Conservation (phyloP, 2,888 invertebrate genomes). For the Cosmia pyralina region DNA sequence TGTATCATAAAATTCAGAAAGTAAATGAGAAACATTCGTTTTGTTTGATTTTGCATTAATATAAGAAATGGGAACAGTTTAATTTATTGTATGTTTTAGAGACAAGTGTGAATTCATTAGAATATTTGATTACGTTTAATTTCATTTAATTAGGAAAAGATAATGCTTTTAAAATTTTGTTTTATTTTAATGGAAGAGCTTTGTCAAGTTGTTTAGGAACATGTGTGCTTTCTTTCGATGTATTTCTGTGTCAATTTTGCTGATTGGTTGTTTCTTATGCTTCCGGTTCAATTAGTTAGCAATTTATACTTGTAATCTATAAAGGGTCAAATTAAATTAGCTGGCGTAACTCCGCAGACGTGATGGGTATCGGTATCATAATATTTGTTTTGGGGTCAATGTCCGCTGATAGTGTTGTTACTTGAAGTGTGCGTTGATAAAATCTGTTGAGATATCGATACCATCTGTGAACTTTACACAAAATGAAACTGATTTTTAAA, state of each 20-base stretch:
- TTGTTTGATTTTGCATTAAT: constrained; percentile 16
- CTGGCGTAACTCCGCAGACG: too few species aligned
- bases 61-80: constrained; percentile 13
- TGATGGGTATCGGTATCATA: too few species aligned
- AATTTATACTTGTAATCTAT: neutral
- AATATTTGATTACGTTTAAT: constrained; percentile 48
- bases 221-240: neutral
- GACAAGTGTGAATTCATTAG: constrained; percentile 21
- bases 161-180: constrained; percentile 13
- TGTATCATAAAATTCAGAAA: constrained; percentile 8
- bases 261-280: neutral
- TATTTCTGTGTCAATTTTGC: neutral
- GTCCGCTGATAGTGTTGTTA: too few species aligned
- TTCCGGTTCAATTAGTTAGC: neutral
- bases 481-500: too few species aligned
- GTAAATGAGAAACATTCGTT: constrained; percentile 27
- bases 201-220: neutral
- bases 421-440: too few species aligned
- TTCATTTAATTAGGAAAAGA: constrained; percentile 8
- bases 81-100: constrained; percentile 23
- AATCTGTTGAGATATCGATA: too few species aligned
- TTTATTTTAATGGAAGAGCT: constrained; percentile 2
- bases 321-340: too few species aligned
- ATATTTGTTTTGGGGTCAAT: too few species aligned
- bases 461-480: too few species aligned